These are phyloP conservation scores for Mesoligia furuncula DNA, from an alignment of 2,888 invertebrate species.

Conservation along the genomic window DNA sequence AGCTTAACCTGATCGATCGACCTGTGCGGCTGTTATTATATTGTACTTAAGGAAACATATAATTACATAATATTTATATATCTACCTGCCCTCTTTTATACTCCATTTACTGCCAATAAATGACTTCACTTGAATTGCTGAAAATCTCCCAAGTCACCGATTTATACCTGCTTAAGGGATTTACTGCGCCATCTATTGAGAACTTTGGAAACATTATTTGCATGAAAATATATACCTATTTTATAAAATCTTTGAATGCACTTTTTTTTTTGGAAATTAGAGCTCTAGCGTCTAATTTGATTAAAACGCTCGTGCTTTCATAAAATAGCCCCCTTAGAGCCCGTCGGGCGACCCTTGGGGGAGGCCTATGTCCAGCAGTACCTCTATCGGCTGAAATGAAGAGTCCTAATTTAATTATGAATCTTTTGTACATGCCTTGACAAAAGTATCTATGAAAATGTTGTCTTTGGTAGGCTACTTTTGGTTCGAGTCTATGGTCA, in stretches of 20 bases:
- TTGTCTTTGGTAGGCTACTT: background rate
- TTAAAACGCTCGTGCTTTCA: background rate
- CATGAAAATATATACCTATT: background rate
- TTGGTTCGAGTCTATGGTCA: background rate
- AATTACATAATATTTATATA: too few species aligned
- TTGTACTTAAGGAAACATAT: too few species aligned
- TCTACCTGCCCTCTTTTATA: background rate
- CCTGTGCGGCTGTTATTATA: too few species aligned
- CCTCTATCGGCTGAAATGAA: background rate
- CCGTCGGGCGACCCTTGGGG: fast-evolving
- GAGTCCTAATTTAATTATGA: background rate
- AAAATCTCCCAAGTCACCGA: background rate
- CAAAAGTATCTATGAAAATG: background rate
- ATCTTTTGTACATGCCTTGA: too few species aligned
- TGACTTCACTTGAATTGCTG: background rate
- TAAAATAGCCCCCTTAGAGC: background rate
- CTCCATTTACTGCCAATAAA: background rate
- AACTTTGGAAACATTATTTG: background rate
- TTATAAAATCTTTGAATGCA: background rate
- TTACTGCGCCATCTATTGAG: constrained; percentile 41
- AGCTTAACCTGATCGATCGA: too few species aligned
- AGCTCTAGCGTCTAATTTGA: too few species aligned
- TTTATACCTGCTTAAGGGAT: background rate
- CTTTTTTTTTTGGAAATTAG: background rate
- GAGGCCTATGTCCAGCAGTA: too few species aligned